phyloP scores from a whole-genome alignment of 30 jellyfish, hydroid and myxozoan genomes.

The Hydractinia echinata region DNA sequence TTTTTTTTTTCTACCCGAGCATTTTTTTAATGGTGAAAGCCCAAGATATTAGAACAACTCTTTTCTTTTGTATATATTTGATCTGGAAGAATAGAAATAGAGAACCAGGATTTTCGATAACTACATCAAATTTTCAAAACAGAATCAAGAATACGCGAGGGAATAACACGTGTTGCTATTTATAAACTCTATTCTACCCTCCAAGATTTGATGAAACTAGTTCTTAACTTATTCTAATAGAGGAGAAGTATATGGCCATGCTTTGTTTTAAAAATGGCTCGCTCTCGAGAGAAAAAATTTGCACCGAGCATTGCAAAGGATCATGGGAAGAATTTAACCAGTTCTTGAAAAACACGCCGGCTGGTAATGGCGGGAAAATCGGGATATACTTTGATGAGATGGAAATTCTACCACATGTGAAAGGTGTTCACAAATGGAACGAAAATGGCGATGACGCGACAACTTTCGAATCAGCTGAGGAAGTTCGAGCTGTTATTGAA shows the following conservation, averaged over 20 bases:
- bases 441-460: constrained; percentile 32
- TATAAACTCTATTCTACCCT: too few species aligned
- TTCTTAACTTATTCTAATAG: constrained; percentile 7
- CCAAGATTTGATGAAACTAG: background rate
- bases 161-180: too few species aligned
- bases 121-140: too few species aligned
- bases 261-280: constrained; percentile 92
- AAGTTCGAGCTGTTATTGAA: constrained; percentile 78
- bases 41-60: too few species aligned
- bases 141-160: too few species aligned
- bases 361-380: constrained; percentile 71
- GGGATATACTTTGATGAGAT: constrained; percentile 72
- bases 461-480: constrained; percentile 33
- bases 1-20: too few species aligned
- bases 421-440: constrained; percentile 66
- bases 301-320: constrained; percentile 27
- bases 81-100: too few species aligned
- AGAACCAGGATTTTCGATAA: too few species aligned
- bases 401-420: constrained; percentile 68
- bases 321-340: constrained; percentile 60
- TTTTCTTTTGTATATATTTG: too few species aligned
- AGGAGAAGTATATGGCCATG: constrained; percentile 67
- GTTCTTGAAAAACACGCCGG: constrained; percentile 41
- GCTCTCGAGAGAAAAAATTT: constrained; percentile 57
- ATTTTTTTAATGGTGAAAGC: too few species aligned